These are phyloP conservation scores for Morpho deidamia DNA, from an alignment of 2,888 invertebrate genomes.

Conservation along the genomic window DNA sequence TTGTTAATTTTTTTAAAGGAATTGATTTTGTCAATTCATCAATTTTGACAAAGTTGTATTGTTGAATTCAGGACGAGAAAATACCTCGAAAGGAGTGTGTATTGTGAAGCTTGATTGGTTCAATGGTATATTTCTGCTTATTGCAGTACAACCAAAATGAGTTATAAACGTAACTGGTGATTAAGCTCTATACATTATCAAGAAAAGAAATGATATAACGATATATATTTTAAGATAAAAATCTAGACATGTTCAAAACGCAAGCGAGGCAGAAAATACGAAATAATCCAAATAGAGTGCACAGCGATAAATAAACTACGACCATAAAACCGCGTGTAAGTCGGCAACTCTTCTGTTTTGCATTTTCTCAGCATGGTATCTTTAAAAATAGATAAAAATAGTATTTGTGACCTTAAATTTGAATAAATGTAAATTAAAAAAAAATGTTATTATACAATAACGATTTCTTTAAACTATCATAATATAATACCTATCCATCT, in stretches of 20 bases:
- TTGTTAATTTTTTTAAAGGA: too few relatives aligned
- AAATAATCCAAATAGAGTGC: slow-evolving; percentile 23
- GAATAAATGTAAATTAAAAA: not conserved
- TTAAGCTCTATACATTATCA: too few relatives aligned
- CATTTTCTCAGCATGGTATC: slow-evolving; percentile 19
- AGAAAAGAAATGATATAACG: not conserved
- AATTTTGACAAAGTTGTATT: too few relatives aligned
- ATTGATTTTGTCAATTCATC: too few relatives aligned
- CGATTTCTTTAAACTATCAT: too few relatives aligned
- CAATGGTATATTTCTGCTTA: too few relatives aligned
- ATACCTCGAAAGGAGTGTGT: too few relatives aligned
- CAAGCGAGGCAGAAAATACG: slow-evolving; percentile 10
- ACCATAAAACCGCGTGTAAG: slow-evolving; percentile 23
- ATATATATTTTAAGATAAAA: not conserved
- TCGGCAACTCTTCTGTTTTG: slow-evolving; percentile 31
- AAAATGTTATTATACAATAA: too few relatives aligned
- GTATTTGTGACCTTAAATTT: slow-evolving; percentile 5
- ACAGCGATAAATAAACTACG: slow-evolving; percentile 22
- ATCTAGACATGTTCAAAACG: slow-evolving; percentile 5
- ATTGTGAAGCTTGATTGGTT: too few relatives aligned
- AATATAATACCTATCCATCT: too few relatives aligned
- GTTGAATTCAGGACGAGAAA: too few relatives aligned
- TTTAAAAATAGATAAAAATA: slow-evolving; percentile 13
- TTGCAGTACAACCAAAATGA: not conserved
- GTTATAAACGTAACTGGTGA: too few relatives aligned